Evolutionary conservation across 2,888 invertebrate genomes (phyloP).

Genomic region (Prenolepis imparis): DNA sequence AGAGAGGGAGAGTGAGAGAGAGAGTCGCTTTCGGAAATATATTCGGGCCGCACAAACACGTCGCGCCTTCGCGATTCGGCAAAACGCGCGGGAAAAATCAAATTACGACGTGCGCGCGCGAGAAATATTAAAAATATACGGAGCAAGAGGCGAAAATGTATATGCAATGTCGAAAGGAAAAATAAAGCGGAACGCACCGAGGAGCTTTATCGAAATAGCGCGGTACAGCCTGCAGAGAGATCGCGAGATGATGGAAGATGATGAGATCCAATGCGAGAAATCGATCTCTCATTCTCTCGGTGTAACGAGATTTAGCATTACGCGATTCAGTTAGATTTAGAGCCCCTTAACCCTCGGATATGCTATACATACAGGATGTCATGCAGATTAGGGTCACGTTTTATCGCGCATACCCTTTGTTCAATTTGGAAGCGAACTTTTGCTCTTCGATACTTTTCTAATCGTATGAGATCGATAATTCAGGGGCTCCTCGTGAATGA

Average conservation of each 20-base stretch:
- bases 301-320: not conserved
- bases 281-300: conserved; percentile 13
- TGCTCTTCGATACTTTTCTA: not conserved
- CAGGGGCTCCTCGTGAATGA: not conserved
- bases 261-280: not conserved
- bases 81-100: conserved; percentile 38
- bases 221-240: not conserved
- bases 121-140: conserved; percentile 54
- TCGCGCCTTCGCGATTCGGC: conserved; percentile 17
- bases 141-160: not conserved
- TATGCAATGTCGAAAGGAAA: conserved; percentile 12
- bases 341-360: not conserved
- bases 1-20: not conserved
- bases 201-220: conserved; percentile 31
- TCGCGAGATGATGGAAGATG: not conserved
- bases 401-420: not conserved
- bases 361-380: not conserved
- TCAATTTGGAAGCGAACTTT: not conserved
- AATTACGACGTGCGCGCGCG: conserved; percentile 38
- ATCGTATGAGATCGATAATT: not conserved
- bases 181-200: conserved; percentile 25
- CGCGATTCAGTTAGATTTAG: no score
- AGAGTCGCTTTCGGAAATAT: conserved; percentile 38
- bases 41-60: conserved; percentile 44
- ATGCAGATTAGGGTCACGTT: not conserved